Percentiles rank a stretch among this genome's conserved stretches.
These are phyloP conservation scores for Gopherus flavomarginatus DNA, from an alignment of 2,113 vertebrate genomes.

Conservation along the genomic window DNA sequence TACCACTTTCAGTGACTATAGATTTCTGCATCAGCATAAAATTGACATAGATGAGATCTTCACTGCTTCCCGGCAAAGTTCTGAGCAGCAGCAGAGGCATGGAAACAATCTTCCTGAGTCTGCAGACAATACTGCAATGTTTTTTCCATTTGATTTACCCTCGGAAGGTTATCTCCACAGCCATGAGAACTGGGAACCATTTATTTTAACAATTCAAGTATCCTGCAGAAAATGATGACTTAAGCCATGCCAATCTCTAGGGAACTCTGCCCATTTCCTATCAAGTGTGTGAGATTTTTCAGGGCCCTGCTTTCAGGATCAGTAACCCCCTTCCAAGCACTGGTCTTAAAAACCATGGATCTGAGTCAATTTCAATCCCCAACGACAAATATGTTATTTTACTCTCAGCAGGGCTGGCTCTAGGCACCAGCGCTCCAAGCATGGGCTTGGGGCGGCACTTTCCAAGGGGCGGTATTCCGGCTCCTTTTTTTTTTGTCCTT, in stretches of 20 bases:
- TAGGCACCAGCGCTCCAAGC: too few relatives aligned
- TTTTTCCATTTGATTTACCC: not conserved
- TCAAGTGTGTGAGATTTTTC: not conserved
- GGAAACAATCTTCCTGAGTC: not conserved
- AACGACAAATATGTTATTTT: not conserved
- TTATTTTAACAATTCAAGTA: not conserved
- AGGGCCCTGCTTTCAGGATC: rapidly evolving
- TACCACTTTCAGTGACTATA: not conserved
- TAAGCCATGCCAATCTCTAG: not conserved
- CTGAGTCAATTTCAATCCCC: not conserved
- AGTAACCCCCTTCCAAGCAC: not conserved
- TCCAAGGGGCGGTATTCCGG: too few relatives aligned
- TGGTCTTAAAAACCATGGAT: not conserved
- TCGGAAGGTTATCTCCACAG: rapidly evolving
- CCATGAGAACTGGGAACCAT: not conserved
- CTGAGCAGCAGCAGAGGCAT: rapidly evolving
- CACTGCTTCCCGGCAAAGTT: not conserved
- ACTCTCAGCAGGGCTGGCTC: not conserved
- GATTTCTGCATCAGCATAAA: not conserved
- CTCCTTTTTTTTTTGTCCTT: too few relatives aligned
- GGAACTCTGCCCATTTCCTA: not conserved
- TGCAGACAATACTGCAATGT: not conserved
- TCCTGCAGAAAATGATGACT: not conserved
- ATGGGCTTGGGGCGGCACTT: too few relatives aligned
- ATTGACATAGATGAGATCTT: not conserved